phyloP scores from a whole-genome alignment of 2,797 vertebrate genomes.

The Borostomias antarcticus region DNA sequence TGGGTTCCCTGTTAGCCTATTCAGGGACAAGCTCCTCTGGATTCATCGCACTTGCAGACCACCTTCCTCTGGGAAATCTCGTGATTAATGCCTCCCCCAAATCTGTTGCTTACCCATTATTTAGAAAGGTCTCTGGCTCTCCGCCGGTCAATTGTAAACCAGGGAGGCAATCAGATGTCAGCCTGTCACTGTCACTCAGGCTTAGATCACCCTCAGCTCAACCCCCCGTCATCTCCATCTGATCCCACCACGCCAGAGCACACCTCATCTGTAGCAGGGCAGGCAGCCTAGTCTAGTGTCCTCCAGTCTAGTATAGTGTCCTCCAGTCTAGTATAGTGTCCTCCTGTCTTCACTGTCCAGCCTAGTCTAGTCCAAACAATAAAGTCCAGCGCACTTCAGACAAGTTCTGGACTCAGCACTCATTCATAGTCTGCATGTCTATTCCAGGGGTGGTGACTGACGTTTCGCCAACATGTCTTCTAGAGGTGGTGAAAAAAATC shows the following conservation, averaged over 20 bases:
- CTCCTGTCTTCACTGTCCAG: too few relatives aligned
- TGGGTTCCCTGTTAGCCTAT: too few relatives aligned
- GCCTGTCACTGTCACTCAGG: conserved; percentile 16
- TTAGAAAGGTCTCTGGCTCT: conserved; percentile 21
- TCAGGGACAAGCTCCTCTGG: neutral
- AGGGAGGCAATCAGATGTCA: conserved; percentile 20
- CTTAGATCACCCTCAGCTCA: conserved; percentile 15
- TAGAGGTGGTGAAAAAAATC: too few relatives aligned
- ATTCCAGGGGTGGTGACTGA: too few relatives aligned
- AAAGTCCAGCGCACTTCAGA: too few relatives aligned
- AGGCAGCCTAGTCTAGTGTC: too few relatives aligned
- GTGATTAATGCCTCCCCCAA: neutral
- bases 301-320: neutral
- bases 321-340: too few relatives aligned
- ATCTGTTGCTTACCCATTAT: conserved; percentile 1
- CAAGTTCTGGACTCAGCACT: too few relatives aligned
- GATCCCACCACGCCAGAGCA: conserved; percentile 1
- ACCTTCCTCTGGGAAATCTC: conserved; percentile 10
- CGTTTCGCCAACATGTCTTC: too few relatives aligned
- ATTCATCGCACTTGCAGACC: neutral
- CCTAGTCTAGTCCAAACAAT: too few relatives aligned
- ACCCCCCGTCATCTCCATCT: neutral
- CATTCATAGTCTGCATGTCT: too few relatives aligned
- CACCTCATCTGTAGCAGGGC: neutral
- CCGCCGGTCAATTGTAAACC: conserved; percentile 28